Percentiles rank a stretch among this genome's conserved stretches.
phyloP scores from a whole-genome alignment of 2,113 vertebrate species.

The Suricata suricatta region DNA sequence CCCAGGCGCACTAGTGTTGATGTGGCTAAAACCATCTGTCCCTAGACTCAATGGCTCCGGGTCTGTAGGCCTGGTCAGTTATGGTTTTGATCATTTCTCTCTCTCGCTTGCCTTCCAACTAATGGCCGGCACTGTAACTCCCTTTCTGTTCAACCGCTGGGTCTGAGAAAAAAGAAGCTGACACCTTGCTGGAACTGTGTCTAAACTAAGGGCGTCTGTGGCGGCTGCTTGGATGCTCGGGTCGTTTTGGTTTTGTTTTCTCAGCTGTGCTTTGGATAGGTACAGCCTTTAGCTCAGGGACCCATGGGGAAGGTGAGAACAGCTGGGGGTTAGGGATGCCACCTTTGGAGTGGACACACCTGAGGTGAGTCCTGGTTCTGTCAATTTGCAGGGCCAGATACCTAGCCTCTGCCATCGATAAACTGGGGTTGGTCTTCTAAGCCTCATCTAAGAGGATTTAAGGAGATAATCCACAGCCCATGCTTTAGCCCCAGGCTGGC shows the following conservation, averaged over 20 bases:
- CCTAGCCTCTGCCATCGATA: not conserved
- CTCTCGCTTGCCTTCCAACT: not conserved
- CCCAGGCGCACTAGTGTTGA: accelerated
- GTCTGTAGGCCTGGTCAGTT: accelerated
- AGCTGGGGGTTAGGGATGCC: not conserved
- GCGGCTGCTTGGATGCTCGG: not conserved
- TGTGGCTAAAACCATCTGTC: not conserved
- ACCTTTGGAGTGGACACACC: not conserved
- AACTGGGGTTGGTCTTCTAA: not conserved
- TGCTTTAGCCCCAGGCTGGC: not conserved
- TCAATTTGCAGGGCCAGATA: not conserved
- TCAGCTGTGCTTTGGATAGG: not conserved
- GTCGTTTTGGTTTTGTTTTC: not conserved
- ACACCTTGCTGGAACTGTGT: not conserved
- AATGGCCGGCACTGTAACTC: not conserved
- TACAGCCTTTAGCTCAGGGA: accelerated
- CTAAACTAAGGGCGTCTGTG: not conserved
- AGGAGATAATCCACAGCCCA: accelerated
- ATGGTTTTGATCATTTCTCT: not conserved
- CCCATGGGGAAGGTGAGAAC: not conserved
- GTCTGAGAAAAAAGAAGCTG: not conserved
- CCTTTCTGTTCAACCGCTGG: not conserved
- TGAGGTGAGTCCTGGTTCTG: not conserved
- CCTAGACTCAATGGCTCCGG: not conserved
- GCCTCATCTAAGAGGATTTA: not conserved